These are phyloP conservation scores for Champsocephalus gunnari DNA, from an alignment of 2,797 vertebrate species.

Conservation along the genomic window DNA sequence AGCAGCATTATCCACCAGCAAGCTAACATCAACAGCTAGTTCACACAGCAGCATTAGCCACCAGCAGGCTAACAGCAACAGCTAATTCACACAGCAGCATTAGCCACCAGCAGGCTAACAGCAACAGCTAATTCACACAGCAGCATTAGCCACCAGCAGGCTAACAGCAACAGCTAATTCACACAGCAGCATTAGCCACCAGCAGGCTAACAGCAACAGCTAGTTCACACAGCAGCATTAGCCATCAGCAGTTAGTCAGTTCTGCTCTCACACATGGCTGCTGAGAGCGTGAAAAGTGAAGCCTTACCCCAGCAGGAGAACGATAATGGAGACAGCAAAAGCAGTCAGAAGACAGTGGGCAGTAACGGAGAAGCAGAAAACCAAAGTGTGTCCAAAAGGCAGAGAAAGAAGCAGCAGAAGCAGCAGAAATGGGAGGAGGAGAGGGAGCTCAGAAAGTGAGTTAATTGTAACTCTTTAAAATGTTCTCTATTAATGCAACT, in stretches of 20 bases:
- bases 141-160: neutral
- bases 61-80: conserved; percentile 11
- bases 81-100: neutral
- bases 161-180: too few species aligned
- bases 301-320: neutral
- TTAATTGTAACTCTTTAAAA: neutral
- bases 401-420: conserved; percentile 91
- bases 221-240: too few species aligned
- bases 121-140: neutral
- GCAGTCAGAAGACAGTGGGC: neutral
- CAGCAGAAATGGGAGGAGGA: conserved; percentile 97
- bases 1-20: too few species aligned
- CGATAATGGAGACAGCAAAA: neutral
- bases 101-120: conserved; percentile 11
- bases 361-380: conserved; percentile 28
- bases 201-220: too few species aligned
- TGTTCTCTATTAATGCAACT: neutral
- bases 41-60: neutral
- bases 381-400: conserved; percentile 89
- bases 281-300: conserved; percentile 11
- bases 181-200: too few species aligned
- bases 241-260: neutral
- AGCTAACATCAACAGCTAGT: too few species aligned
- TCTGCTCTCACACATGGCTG: conserved; percentile 43
- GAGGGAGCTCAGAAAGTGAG: conserved; percentile 92